phyloP scores from a whole-genome alignment of 2,888 invertebrate genomes.

The Lathronympha strigana region DNA sequence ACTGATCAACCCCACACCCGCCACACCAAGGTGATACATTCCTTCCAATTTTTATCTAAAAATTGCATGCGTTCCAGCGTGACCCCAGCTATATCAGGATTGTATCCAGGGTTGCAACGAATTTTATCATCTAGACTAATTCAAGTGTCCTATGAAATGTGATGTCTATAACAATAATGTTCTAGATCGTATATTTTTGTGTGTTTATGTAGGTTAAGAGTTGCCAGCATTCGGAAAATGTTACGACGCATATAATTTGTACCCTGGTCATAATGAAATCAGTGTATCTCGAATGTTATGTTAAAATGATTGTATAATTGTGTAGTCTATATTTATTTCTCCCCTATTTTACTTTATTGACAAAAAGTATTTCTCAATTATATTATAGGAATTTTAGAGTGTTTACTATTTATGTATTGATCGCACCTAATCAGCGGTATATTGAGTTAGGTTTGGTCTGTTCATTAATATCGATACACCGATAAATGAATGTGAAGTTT shows the following conservation, averaged over 20 bases:
- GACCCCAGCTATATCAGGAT: conserved; percentile 58
- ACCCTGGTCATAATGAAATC: background rate
- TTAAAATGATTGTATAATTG: conserved; percentile 32
- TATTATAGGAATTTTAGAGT: conserved; percentile 47
- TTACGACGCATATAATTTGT: conserved; percentile 58
- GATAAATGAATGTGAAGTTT: conserved; percentile 41
- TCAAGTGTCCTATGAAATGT: conserved; percentile 79
- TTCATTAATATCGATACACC: conserved; percentile 47
- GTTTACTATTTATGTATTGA: conserved; percentile 54
- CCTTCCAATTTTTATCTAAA: conserved; percentile 58
- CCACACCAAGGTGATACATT: conserved; percentile 65
- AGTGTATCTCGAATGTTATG: conserved; percentile 32
- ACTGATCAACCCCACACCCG: conserved; percentile 51
- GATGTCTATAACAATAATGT: conserved; percentile 83
- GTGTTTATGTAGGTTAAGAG: conserved; percentile 79
- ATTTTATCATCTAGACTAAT: conserved; percentile 77
- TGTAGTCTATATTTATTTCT: conserved; percentile 31
- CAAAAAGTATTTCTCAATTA: conserved; percentile 39
- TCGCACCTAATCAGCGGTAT: conserved; percentile 49
- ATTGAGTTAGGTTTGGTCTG: conserved; percentile 57
- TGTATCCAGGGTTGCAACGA: conserved; percentile 76
- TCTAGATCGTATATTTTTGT: conserved; percentile 82
- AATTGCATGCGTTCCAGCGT: conserved; percentile 61
- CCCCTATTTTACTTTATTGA: conserved; percentile 40
- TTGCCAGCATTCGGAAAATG: conserved; percentile 77